Evolutionary conservation across 1,140 invertebrate genomes (phyloP), one percentile per base, ranked within the genome.

Genomic region (Akabosia matsudoensis): DNA sequence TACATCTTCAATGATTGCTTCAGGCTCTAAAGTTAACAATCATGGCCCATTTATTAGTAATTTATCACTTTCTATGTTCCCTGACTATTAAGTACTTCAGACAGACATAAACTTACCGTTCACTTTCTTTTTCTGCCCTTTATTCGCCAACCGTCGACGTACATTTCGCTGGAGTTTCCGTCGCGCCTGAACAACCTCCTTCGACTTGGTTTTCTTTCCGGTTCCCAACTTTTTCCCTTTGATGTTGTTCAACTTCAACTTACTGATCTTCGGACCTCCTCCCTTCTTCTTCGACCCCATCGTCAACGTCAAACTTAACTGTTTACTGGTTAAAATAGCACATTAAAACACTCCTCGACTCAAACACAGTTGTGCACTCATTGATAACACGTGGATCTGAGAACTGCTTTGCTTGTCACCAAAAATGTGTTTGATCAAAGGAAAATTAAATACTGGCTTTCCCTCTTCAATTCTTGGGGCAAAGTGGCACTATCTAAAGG

Each of bases 141-240:
- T 33, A 30, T 70, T 70, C 24, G 54, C 33, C 14, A 72, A 72
- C 16, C 22, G 3, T 24, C 61, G 61, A 33, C 70, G 24, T n/a
- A 80, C 33, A 13, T 67, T 64, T 26, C 54, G 16, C 26, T 74
- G 77, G 18, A 80, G 61, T 45, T 74, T 76, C 28, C 54, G 54
- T 18, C 79, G 73, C 3, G 79, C 79, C 54, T 76, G 56, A n/a
- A 75, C 73, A 7, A 78, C 72, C 2, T 2, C 71, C 71, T 80
- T 78, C 16, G 71, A 74, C 22, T 52, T 52, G 0, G 79, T 80
- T 33, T 78, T 78, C 45, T 80, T 80, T 0, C 79, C 79, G n/a
- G 77, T 76, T 28, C 70, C 70, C 75, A 78, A 78, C 31, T 80
- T 80, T 54, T 76, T 76, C 26, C 79, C 79, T 70, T 78, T 76